phyloP scores from a whole-genome alignment of 2,797 vertebrate genomes.

The Gymnopithys bicolor region DNA sequence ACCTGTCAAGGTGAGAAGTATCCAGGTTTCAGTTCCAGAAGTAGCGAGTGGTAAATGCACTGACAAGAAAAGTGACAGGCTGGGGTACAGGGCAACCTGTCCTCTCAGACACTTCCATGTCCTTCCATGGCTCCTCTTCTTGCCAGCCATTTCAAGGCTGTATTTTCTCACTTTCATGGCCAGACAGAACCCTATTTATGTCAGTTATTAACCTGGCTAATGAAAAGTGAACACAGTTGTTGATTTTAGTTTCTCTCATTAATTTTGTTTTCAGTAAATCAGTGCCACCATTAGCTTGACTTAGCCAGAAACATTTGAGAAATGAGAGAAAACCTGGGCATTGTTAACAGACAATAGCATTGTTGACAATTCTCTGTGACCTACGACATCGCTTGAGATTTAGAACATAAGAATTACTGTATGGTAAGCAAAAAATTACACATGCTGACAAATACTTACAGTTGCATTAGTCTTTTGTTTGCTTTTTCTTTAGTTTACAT shows the following conservation, averaged over 20 bases:
- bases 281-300: not conserved
- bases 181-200: not conserved
- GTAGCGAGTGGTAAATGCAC: not conserved
- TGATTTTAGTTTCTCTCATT: not conserved
- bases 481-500: not conserved
- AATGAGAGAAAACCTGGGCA: not conserved
- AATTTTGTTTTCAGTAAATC: not conserved
- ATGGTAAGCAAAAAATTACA: not conserved
- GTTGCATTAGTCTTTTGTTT: not conserved
- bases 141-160: not conserved
- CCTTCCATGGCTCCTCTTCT: not conserved
- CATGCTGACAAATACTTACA: accelerated
- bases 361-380: not conserved
- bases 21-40: not conserved
- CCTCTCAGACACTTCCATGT: not conserved
- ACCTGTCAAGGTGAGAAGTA: not conserved
- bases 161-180: not conserved
- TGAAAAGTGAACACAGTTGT: not conserved
- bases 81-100: not conserved
- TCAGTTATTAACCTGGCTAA: not conserved
- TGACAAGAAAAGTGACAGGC: not conserved
- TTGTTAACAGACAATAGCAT: not conserved
- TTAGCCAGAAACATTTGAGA: not conserved
- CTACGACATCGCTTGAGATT: not conserved
- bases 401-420: not conserved